Percentiles rank a stretch among this genome's conserved stretches.
Evolutionary conservation across 2,888 invertebrate genomes (phyloP).

Genomic region (Neoitamus cyanurus): DNA sequence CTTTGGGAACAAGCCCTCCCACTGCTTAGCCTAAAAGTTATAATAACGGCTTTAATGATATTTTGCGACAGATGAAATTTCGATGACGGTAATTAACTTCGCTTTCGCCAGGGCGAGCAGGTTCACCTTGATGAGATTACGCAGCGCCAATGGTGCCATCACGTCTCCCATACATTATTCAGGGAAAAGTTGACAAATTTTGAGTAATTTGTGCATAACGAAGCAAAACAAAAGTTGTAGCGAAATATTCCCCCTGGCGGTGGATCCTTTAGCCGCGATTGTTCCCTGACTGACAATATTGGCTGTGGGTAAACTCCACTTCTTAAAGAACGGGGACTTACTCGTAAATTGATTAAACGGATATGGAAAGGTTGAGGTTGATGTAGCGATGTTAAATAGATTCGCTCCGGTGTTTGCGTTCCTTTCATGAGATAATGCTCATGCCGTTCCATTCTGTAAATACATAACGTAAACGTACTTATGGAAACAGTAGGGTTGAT

Average conservation of each 20-base stretch:
- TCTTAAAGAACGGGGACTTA: too few species aligned
- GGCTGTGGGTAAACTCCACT: background rate
- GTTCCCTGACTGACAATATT: too few species aligned
- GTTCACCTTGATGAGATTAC: background rate
- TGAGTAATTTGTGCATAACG: background rate
- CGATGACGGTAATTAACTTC: background rate
- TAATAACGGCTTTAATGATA: background rate
- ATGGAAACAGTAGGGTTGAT: background rate
- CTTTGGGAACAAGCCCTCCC: background rate
- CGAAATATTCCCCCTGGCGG: background rate
- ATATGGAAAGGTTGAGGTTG: background rate
- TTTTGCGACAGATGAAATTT: background rate
- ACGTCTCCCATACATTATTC: background rate
- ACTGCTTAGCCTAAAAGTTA: background rate
- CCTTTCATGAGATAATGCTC: background rate
- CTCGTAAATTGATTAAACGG: background rate
- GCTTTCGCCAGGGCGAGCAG: background rate
- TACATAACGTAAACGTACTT: background rate
- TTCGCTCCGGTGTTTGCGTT: background rate
- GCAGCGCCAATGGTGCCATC: background rate
- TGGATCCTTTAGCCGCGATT: background rate
- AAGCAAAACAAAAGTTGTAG: background rate
- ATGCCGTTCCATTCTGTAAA: background rate
- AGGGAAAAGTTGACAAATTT: background rate
- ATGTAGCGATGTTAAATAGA: background rate